Base-by-base conservation (phyloP, 1,140 invertebrate species). In the Schlechtendalia chinensis region DNA sequence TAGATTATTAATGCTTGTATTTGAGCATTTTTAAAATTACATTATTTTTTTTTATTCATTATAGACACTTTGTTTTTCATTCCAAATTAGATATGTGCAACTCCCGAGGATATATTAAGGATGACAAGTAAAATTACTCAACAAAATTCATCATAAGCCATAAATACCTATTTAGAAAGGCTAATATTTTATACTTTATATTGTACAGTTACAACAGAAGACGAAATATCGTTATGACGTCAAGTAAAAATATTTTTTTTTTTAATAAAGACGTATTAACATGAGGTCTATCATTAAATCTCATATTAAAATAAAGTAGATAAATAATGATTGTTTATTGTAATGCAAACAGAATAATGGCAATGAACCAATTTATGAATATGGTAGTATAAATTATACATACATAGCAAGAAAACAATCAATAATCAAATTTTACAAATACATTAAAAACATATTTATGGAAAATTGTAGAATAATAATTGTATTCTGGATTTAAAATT, bases 51-150 rank as follows among this genome's bases (percentile, higher is more conserved):
- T 3, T 39, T 39, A 39, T 4, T 39, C 8, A 39, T 39, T 39
- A 39, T 39, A 39, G 32, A n/a, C n/a, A n/a, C n/a, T n/a, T n/a
- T 8, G 32, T 39, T 3, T 69, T 22, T 50, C 45, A 50, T 2
- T 69, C 17, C 22, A 11, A 69, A 69, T 69, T 17, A 69, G 10
- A 1, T 69, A 27, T 24, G 22, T 67, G n/a, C 22, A n/a, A 24
- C 22, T 50, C 14, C n/a, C 45, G 14, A 69, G 45, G 22, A 11
- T 17, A 69, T 47, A 69, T 69, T 2, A 19, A 45, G 12, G 12
- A 67, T 67, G 32, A 22, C 65, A 24, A n/a, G 5, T n/a, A 19
- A 69, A 47, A 69, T 69, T 69, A 50, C 67, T 69, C 22, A 69
- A 69, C 67, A 27, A 47, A 69, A 69, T 69, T 24, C 39, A 17